phyloP scores from a whole-genome alignment of 1,140 invertebrate genomes.

The Nixonia krombeini region DNA sequence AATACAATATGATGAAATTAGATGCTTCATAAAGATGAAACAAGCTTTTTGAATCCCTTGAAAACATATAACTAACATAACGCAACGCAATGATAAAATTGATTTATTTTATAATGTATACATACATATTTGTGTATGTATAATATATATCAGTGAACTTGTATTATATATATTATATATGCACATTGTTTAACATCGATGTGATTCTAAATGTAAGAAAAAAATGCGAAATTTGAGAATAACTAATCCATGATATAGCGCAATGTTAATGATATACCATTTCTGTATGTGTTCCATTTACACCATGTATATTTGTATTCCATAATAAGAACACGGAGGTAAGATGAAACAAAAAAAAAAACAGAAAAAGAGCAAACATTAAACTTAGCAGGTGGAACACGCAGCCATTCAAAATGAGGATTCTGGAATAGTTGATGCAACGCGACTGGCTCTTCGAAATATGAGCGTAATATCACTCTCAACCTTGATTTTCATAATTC shows the following conservation, averaged over 20 bases:
- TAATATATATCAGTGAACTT: constrained; percentile 16
- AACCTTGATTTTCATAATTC: constrained; percentile 22
- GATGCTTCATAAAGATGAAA: constrained; percentile 50
- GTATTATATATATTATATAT: constrained; percentile 27
- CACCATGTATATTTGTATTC: constrained; percentile 59
- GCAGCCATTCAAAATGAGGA: constrained; percentile 23
- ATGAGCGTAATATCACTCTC: constrained; percentile 22
- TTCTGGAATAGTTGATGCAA: too few species aligned
- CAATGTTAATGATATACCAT: constrained; percentile 48
- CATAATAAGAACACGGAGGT: constrained; percentile 53
- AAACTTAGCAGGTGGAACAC: constrained; percentile 52
- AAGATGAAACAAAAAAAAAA: constrained; percentile 27
- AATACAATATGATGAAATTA: constrained; percentile 50
- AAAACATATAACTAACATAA: constrained; percentile 44
- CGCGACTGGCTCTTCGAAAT: too few species aligned
- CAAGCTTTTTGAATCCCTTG: constrained; percentile 49
- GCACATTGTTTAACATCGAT: constrained; percentile 56
- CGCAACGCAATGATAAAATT: constrained; percentile 27
- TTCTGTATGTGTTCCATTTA: constrained; percentile 59
- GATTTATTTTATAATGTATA: constrained; percentile 52
- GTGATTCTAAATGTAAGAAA: constrained; percentile 52
- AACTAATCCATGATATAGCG: constrained; percentile 38
- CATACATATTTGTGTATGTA: constrained; percentile 49
- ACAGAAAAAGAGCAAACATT: constrained; percentile 29
- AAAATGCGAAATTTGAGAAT: constrained; percentile 24